A percentile compares a stretch with the other conserved stretches of the same genome.
Conservation (phyloP, 2,797 vertebrate genomes). For the Phrynocephalus vlangalii region DNA sequence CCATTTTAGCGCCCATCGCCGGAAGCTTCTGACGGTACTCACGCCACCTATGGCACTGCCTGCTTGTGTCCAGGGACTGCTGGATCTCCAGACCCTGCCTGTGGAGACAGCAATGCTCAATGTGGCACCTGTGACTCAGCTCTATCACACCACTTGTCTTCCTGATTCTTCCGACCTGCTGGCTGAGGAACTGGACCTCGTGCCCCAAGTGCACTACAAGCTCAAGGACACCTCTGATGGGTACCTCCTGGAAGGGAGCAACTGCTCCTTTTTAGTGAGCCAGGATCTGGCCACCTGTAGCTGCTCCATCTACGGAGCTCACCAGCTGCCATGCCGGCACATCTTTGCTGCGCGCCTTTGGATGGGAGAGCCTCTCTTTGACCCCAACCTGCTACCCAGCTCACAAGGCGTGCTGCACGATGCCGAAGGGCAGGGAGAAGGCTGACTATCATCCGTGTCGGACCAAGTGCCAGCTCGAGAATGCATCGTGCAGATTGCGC, state of each 20-base stretch:
- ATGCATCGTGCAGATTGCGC: background rate
- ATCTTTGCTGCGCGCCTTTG: conserved; percentile 47
- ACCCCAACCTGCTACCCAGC: conserved; percentile 9
- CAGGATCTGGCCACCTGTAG: conserved; percentile 36
- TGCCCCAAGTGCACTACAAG: background rate
- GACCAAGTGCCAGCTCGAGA: too few relatives aligned
- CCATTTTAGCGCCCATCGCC: conserved; percentile 35
- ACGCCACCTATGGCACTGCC: background rate
- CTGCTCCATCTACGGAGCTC: conserved; percentile 45
- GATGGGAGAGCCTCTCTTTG: conserved; percentile 43
- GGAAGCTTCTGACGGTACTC: conserved; percentile 17
- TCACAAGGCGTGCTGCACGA: background rate
- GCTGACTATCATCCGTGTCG: background rate
- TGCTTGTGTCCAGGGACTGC: conserved; percentile 20
- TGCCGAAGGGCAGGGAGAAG: background rate
- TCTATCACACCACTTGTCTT: background rate
- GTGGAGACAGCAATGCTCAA: conserved; percentile 20
- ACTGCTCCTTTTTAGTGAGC: conserved; percentile 39
- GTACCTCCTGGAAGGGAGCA: conserved; percentile 30
- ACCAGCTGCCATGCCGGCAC: conserved; percentile 41
- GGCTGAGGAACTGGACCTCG: conserved; percentile 33
- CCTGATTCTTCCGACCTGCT: background rate
- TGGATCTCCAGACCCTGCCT: conserved; percentile 36
- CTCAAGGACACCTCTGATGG: conserved; percentile 25
- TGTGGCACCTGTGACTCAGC: background rate